Conservation (phyloP, 1,140 invertebrate species). For the Aplysia californica region DNA sequence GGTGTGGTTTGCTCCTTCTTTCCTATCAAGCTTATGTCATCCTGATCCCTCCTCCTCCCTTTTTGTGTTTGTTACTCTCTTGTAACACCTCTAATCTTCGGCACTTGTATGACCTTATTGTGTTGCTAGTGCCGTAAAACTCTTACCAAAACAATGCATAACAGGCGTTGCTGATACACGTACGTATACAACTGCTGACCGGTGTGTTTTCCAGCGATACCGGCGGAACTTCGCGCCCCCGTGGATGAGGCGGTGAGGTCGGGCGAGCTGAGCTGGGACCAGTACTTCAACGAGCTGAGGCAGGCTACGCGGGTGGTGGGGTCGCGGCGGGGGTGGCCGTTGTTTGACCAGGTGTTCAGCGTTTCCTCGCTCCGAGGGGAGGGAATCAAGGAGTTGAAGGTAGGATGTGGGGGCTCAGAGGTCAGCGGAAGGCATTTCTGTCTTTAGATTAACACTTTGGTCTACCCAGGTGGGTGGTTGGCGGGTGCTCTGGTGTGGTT, state of each 20-base stretch:
- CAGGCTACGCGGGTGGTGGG: constrained; percentile 41
- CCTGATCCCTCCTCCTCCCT: too few species aligned
- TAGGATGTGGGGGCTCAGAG: constrained; percentile 67
- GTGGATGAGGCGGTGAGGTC: neutral
- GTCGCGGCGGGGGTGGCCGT: constrained; percentile 73
- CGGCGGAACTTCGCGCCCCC: neutral
- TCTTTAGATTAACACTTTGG: neutral
- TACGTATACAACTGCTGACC: neutral
- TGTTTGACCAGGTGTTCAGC: constrained; percentile 89
- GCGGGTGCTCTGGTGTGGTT: neutral
- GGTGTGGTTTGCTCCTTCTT: too few species aligned
- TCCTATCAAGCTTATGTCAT: too few species aligned
- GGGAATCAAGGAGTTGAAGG: constrained; percentile 81
- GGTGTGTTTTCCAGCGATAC: neutral
- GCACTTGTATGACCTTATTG: neutral
- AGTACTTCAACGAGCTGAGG: constrained; percentile 24
- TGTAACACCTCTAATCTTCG: neutral
- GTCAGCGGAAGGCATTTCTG: neutral
- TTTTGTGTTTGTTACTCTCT: neutral
- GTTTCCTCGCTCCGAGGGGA: constrained; percentile 84
- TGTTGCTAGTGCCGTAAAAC: too few species aligned
- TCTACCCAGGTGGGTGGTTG: neutral
- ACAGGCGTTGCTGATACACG: neutral
- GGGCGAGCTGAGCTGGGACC: constrained; percentile 7
- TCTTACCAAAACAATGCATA: neutral